These are phyloP conservation scores for Selenia dentaria DNA, from an alignment of 2,888 invertebrate species.

Conservation along the genomic window DNA sequence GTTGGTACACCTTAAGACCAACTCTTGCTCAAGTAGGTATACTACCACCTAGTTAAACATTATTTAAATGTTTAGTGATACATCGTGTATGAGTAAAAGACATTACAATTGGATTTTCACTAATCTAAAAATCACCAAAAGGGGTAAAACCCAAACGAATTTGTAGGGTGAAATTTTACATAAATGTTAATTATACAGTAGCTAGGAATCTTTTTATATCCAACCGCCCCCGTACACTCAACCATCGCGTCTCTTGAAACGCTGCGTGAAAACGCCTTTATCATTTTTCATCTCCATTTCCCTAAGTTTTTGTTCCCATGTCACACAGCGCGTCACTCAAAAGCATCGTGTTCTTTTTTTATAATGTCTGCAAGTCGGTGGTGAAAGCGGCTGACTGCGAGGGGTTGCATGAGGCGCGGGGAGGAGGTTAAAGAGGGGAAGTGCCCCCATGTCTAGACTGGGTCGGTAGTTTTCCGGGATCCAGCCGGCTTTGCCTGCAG, in stretches of 20 bases:
- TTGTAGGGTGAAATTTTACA: too few relatives aligned
- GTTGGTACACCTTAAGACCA: too few relatives aligned
- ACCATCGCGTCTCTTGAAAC: constrained; percentile 26
- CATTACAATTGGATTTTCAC: too few relatives aligned
- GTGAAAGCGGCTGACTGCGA: constrained; percentile 70
- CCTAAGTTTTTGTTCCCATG: constrained; percentile 59
- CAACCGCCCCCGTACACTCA: too few relatives aligned
- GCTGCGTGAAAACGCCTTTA: constrained; percentile 50
- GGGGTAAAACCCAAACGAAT: too few relatives aligned
- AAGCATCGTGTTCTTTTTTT: constrained; percentile 75
- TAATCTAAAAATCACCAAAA: too few relatives aligned
- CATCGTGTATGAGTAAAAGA: too few relatives aligned
- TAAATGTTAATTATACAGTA: too few relatives aligned
- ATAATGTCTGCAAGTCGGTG: constrained; percentile 74
- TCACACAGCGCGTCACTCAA: constrained; percentile 67
- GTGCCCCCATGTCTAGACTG: constrained; percentile 85
- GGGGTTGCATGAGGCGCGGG: constrained; percentile 41
- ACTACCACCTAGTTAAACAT: too few relatives aligned
- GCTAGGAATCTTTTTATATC: too few relatives aligned
- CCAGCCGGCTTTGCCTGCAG: constrained; percentile 81
- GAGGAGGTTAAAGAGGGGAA: constrained; percentile 60
- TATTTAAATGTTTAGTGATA: too few relatives aligned
- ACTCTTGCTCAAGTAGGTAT: too few relatives aligned
- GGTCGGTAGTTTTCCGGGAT: constrained; percentile 85
- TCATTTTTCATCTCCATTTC: constrained; percentile 60